Evolutionary conservation across 2,888 invertebrate species (phyloP), one percentile per base, ranked within the genome.

Genomic region (Tetrapedia diversipes): DNA sequence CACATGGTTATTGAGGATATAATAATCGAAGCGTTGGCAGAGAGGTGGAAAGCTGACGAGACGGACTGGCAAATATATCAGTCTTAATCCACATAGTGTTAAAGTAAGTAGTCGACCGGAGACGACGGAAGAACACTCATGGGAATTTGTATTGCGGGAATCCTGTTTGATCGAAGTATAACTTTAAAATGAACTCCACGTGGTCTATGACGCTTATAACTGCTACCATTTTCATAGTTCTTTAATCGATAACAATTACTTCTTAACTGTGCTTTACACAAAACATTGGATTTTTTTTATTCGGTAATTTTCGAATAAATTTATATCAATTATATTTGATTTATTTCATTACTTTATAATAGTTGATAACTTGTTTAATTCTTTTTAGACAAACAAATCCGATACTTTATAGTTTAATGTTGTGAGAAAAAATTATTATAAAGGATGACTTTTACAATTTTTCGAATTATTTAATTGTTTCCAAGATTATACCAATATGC

Each of bases 401-500:
- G 19, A 19, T 22, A 10, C 7, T 6, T 24, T 43, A 27, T 22
- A 6, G 19, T 56, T 47, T 4, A 11, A 14, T 27, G 24, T 16
- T 4, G 47, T 11, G 8, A 19, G 4, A n/a, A 27, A 51, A 16
- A 14, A n/a, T 16, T 22, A 11, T 4, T n/a, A 11, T 11, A 16
- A 43, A 29, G 39, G 34, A 47, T 65, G 59, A 49, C 4, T 27
- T 3, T 1, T 11, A 0, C 16, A 16, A 29, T 22, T 24, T 53
- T 4, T 19, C 32, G 2, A 75, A 32, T 37, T 43, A 39, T 59
- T 60, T 27, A 27, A 64, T 32, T 39, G 41, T 27, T 16, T 24
- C 0, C 34, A 37, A 49, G 41, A 37, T 54, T 39, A 16, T n/a
- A n/a, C n/a, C 29, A 49, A 82, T 54, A 93, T 93, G 93, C 92